Base-by-base conservation (phyloP, 92 coral and sea anemone genomes). In the Heteractis magnifica region DNA sequence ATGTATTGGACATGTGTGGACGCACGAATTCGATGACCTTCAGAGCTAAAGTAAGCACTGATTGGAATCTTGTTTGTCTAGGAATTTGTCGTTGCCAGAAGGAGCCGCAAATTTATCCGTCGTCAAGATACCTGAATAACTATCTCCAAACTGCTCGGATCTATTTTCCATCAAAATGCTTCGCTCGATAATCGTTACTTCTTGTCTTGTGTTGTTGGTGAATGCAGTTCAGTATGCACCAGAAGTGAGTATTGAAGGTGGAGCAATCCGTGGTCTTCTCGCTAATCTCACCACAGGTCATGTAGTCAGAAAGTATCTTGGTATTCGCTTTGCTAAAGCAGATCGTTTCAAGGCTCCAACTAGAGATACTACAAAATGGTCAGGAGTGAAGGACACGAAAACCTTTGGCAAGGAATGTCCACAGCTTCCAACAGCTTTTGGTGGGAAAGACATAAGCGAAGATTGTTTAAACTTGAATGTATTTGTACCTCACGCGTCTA, bases 391-490 rank as follows among this genome's bases (percentile, higher is more conserved):
- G 75, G 73, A 79, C 16, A 65, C 19, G 16, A 21, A 0, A 20
- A 49, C 75, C 41, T 23, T 13, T 41, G 83, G 83, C 18, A 58
- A 58, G 9, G 44, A 23, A 13, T 79, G 83, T 78, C 60, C 64
- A 58, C 19, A 53, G 62, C 1, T 10, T 56, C 62, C 62, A 56
- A 56, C 3, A 9, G 0, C 15, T 56, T 8, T 56, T 12, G 5
- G 62, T 56, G 16, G 62, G 0, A 49, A 76, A 48, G 75, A 75
- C 23, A 86, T 86, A 75, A 86, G 90, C 75, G 92, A 89, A 74
- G 90, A 89, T 64, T 89, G 92, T 68, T 59, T 89, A 64, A 74
- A 76, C 60, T 65, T 89, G 10, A 85, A 85, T 77, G 80, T 89
- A 65, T 85, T 70, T 78, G 83, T 85, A 52, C 92, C 92, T 51